Conservation (phyloP, 2,888 invertebrate species). For the Pseudoips prasinana region DNA sequence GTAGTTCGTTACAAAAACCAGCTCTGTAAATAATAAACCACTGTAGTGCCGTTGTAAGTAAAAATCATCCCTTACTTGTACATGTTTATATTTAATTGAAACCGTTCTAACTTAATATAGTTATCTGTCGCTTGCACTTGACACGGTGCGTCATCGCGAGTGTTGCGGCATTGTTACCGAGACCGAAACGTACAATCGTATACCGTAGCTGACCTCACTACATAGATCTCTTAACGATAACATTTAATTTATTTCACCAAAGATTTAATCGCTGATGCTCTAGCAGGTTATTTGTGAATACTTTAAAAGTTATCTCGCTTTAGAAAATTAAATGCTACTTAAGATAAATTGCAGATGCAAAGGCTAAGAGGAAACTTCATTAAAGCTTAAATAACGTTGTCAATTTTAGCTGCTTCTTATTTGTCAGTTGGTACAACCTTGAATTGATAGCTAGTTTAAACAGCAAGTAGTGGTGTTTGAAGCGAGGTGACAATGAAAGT, state of each 20-base stretch:
- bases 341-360: too few species aligned
- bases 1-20: too few species aligned
- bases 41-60: too few species aligned
- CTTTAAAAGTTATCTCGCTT: constrained; percentile 4
- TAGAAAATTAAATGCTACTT: constrained; percentile 2
- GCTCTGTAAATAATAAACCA: too few species aligned
- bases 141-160: constrained; percentile 41
- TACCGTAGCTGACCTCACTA: constrained; percentile 60
- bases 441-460: constrained; percentile 24
- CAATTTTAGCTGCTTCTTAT: too few species aligned
- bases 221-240: constrained; percentile 44
- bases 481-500: constrained; percentile 77
- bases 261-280: constrained; percentile 6
- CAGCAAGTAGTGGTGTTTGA: constrained; percentile 40
- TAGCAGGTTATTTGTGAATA: constrained; percentile 9
- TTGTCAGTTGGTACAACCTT: constrained; percentile 23
- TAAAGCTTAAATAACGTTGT: too few species aligned
- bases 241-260: constrained; percentile 21
- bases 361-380: too few species aligned
- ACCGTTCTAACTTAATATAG: too few species aligned
- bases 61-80: too few species aligned
- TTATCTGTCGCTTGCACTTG: constrained; percentile 48
- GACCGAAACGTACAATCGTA: constrained; percentile 38
- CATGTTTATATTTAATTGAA: too few species aligned
- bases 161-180: constrained; percentile 47